Conservation (phyloP, 2,113 vertebrate genomes). For the Varanus komodoensis region DNA sequence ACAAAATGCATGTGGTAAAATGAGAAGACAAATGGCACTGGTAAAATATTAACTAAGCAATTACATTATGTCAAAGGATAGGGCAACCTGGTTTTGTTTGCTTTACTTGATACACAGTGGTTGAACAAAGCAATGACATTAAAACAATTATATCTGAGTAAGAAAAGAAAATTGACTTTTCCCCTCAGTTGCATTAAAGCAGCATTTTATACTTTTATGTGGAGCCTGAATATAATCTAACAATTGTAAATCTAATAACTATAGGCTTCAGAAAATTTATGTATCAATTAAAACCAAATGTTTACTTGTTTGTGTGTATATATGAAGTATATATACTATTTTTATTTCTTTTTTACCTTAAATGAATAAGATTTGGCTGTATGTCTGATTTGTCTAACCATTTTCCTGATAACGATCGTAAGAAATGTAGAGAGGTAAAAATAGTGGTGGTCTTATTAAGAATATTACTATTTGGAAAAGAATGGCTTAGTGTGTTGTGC, state of each 20-base stretch:
- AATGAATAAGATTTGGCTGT: neutral
- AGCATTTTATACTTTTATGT: neutral
- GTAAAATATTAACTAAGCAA: conserved; percentile 21
- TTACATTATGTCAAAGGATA: neutral
- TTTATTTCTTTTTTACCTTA: neutral
- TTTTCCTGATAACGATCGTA: neutral
- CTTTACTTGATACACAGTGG: neutral
- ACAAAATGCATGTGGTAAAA: neutral
- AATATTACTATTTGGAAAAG: no score
- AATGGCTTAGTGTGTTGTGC: conserved; percentile 17
- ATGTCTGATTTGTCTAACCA: neutral
- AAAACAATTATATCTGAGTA: neutral
- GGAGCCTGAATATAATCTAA: neutral
- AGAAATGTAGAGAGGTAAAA: no score
- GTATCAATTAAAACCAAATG: no score
- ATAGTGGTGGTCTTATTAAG: no score
- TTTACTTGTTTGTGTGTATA: no score
- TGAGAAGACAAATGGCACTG: conserved; percentile 3
- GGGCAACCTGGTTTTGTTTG: neutral
- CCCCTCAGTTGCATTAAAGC: neutral
- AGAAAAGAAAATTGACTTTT: neutral
- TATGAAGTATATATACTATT: no score
- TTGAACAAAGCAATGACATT: neutral
- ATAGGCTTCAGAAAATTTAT: neutral
- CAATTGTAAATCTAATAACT: neutral